These are phyloP conservation scores for Plecturocebus donacophilus DNA, from an alignment of 2,113 vertebrate genomes.

Conservation along the genomic window DNA sequence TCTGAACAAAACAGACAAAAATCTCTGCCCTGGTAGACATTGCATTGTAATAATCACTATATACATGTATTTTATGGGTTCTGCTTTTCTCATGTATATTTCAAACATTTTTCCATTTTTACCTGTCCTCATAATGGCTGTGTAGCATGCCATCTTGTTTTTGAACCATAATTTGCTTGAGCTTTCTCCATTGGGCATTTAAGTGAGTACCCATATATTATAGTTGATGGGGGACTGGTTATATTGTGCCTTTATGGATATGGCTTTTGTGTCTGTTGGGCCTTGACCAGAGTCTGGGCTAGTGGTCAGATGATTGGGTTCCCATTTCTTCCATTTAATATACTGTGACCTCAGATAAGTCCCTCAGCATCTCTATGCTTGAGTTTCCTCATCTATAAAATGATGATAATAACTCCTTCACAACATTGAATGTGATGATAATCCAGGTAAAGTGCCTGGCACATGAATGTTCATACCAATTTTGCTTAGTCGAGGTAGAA, in stretches of 20 bases:
- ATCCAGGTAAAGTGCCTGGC: neutral
- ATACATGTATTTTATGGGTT: neutral
- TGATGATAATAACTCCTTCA: neutral
- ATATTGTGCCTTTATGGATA: neutral
- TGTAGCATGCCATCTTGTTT: neutral
- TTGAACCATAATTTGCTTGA: slow-evolving; percentile 1
- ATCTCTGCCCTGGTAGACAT: neutral
- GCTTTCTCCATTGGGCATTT: neutral
- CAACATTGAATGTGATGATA: neutral
- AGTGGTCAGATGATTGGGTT: neutral
- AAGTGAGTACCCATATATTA: neutral
- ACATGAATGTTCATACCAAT: neutral
- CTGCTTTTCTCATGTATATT: neutral
- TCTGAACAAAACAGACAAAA: neutral
- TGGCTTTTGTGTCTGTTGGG: neutral
- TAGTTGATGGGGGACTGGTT: neutral
- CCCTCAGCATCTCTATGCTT: neutral
- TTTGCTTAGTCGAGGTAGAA: neutral
- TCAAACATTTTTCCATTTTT: neutral
- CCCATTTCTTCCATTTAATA: slow-evolving; percentile 15
- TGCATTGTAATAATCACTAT: neutral
- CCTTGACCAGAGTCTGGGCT: neutral
- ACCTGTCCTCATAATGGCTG: neutral
- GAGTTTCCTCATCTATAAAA: neutral
- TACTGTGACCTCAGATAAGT: neutral